Base-by-base conservation (phyloP, 2,113 vertebrate genomes). In the Nycticryphes semicollaris region DNA sequence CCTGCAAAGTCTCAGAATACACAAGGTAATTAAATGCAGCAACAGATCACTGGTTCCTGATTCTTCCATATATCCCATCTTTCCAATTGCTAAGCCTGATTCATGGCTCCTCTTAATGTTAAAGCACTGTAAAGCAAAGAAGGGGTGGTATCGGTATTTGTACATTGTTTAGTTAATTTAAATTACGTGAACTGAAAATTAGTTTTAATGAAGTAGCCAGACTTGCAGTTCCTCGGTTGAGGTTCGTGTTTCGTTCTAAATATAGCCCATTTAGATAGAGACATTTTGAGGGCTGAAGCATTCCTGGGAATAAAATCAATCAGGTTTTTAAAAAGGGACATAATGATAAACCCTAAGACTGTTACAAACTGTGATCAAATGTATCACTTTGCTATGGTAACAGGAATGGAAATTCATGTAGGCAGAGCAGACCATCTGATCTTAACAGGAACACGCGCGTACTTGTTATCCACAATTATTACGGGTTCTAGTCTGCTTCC, bases 1-100 rank as follows among this genome's bases (percentile, higher is more conserved):
- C 99, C 98, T 99, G 99, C 98, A 99, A 99, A 99, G 99, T 99
- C 96, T 98, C 99, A 69, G 99, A 99, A 96, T 99, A 99, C 97
- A 98, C 99, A 97, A 99, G 99, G 99, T 99, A 98, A 99, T 97
- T 93, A 87, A 93, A 73, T 87, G 62, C 82, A 91, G 62, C 93
- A 75, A 87, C 72, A 82, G 72, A 89, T 92, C 87, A 64, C 96
- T 88, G 91, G 81, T 57, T 97, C 68, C 33, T 62, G 43, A 87
- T 95, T 95, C 85, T 87, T 93, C 48, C 21, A 0, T 88, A 41
- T 86, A 87, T 97, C 90, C 82, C 9, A 2, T 84, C 70, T 94
- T 94, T 85, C 83, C 79, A 91, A 85, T 83, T 91, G 69, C 91
- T 87, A 48, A 83, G 78, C 76, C 57, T 82, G 84, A 93, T 79